Evolutionary conservation across 2,888 invertebrate genomes (phyloP), one percentile per base, ranked within the genome.

Genomic region (Sarcophaga caerulescens): DNA sequence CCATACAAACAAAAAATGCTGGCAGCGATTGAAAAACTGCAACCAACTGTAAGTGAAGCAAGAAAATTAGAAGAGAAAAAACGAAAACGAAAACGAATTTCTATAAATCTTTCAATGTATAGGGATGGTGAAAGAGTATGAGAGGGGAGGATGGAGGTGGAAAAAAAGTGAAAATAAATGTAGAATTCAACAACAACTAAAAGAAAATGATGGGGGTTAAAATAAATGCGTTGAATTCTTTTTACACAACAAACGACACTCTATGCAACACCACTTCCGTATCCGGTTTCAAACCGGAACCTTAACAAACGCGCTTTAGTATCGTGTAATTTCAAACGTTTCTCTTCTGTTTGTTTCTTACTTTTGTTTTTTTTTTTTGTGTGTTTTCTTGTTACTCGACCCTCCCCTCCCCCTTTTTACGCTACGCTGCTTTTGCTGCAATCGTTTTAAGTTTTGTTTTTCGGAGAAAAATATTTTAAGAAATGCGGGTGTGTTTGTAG

Each of bases 221-320:
- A 74, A 74, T 68, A 19, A 73, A 44, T 79, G 35, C 35, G 35
- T 35, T 35, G 35, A 35, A 35, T 52, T 70, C 74, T 63, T 59
- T 81, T 74, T 78, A 79, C 80, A 80, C 83, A 83, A 69, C 78
- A 81, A 85, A 82, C 73, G 85, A 83, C 85, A 83, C 83, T 80
- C 76, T 74, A 62, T 83, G 85, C 85, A 81, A 85, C 77, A 83
- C 83, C 80, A 83, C 85, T 83, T 85, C 85, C 85, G 80, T 44
- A 85, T 85, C 85, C 85, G 85, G 85, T 83, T 85, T 83, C 83
- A 83, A 77, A 81, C 80, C 80, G 85, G 80, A 85, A 85, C 76
- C 83, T 83, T 80, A 83, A 79, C 84, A 84, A 87, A 84, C 78
- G 81, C 81, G 86, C 62, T 84, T 84, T 75, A 84, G 81, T 74